Conservation (phyloP, 1,140 invertebrate genomes). For the Rhizoglyphus robini region DNA sequence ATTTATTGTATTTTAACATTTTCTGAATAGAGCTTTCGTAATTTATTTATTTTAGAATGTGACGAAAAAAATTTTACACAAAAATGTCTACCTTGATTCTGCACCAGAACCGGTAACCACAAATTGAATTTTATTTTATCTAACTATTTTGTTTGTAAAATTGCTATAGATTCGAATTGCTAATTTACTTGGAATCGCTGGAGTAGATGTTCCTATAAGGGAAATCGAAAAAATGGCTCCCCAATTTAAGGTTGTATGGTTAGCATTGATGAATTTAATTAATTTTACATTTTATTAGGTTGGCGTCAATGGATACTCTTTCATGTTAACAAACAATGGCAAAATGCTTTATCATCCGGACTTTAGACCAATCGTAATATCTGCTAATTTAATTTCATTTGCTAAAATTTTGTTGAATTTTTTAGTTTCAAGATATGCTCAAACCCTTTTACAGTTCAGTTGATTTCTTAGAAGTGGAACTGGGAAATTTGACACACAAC, state of each 20-base stretch:
- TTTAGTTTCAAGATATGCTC: constrained; percentile 54
- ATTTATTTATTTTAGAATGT: constrained; percentile 25
- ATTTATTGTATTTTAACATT: constrained; percentile 48
- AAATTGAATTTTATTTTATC: neutral
- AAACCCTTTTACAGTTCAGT: constrained; percentile 84
- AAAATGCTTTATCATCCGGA: constrained; percentile 93
- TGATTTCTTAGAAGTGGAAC: constrained; percentile 82
- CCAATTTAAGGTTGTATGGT: constrained; percentile 58
- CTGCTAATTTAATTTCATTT: constrained; percentile 13
- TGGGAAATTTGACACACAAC: constrained; percentile 59
- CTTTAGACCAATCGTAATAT: constrained; percentile 64
- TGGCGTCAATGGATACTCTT: constrained; percentile 89
- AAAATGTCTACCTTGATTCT: constrained; percentile 26
- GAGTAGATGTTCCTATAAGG: constrained; percentile 80
- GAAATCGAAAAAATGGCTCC: constrained; percentile 81
- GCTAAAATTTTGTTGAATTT: constrained; percentile 19
- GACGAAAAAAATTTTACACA: constrained; percentile 16
- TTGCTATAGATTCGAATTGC: constrained; percentile 21
- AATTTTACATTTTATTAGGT: constrained; percentile 44
- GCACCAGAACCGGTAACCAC: constrained; percentile 15
- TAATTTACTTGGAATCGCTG: constrained; percentile 76
- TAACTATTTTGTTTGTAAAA: neutral
- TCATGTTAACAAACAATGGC: constrained; percentile 93
- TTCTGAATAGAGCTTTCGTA: constrained; percentile 7
- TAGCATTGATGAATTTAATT: neutral